Conservation (phyloP, 2,797 vertebrate species). For the Carapus acus region DNA sequence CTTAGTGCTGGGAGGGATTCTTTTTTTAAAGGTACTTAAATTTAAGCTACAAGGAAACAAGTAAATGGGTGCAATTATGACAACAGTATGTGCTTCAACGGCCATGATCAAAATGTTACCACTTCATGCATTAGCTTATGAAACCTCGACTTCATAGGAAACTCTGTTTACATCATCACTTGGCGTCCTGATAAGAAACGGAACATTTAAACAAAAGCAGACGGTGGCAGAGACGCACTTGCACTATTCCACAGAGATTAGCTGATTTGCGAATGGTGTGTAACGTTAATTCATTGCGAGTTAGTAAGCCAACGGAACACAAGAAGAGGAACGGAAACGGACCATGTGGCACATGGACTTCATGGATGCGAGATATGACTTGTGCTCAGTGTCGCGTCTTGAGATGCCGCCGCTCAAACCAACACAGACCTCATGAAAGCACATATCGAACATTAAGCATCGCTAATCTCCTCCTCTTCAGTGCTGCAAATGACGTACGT, state of each 20-base stretch:
- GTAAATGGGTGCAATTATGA: conserved; percentile 22
- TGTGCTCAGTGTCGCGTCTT: conserved; percentile 36
- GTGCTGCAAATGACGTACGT: conserved; percentile 42
- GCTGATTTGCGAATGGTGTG: too few relatives aligned
- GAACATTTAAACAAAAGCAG: too few relatives aligned
- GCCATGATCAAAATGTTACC: not conserved
- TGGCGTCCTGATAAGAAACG: too few relatives aligned
- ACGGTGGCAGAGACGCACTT: not conserved
- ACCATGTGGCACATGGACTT: conserved; percentile 17
- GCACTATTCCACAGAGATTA: not conserved
- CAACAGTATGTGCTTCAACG: conserved; percentile 33
- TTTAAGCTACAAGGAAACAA: conserved; percentile 1
- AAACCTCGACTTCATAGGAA: too few relatives aligned
- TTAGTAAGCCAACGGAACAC: conserved; percentile 2
- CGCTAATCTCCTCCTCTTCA: conserved; percentile 16
- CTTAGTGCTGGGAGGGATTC: conserved; percentile 17
- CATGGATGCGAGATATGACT: conserved; percentile 34
- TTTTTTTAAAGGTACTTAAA: not conserved
- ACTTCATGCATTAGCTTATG: too few relatives aligned
- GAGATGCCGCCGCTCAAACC: conserved; percentile 13
- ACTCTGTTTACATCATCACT: too few relatives aligned
- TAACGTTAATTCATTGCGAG: not conserved
- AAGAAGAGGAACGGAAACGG: conserved; percentile 2
- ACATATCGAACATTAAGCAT: conserved; percentile 25
- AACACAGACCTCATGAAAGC: conserved; percentile 20